Base-by-base conservation (phyloP, 2,113 vertebrate species). In the Lycaon pictus region DNA sequence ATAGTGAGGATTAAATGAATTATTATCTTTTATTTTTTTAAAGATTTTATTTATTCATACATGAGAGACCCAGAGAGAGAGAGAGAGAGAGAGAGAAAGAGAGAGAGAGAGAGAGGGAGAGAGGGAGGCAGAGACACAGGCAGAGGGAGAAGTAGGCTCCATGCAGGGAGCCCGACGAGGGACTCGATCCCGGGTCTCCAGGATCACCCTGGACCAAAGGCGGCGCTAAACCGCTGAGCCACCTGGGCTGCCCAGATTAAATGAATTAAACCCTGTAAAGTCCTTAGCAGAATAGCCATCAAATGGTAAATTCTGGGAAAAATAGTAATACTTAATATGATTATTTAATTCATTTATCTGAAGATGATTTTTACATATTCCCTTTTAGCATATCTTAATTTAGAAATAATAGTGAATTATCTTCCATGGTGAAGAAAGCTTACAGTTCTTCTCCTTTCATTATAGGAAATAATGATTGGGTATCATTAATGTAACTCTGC, bases 381-480 rank as follows among this genome's bases (percentile, higher is more conserved):
- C 16, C 55, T 96, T 92, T 93, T 3, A 69, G 56, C 22, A 13
- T 29, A 37, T 83, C 58, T 87, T 56, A 79, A 43, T 71, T 81
- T 94, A 79, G 69, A 86, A 84, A 56, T 13, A 35, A 81, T 8
- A 3, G 74, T 90, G n/a, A 11, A 29, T 80, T 79, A 88, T 93
- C 71, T 43, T 74, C 60, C 53, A 13, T 25, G 90, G 4, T 7
- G 82, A 98, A 90, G 1, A 20, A 16, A 89, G 9, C 88, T 88
- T 81, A 0, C 25, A 48, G 15, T 10, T 29, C 48, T 83, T 92
- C 87, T 96, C 32, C 35, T 94, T 96, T 81, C 93, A 80, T 88
- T 58, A 77, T 67, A 90, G 20, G 81, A 85, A 82, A 96, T 97
- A 96, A 90, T 63, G 77, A 25, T 87, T 96, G 82, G 65, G 92